Base-by-base conservation (phyloP, 2,888 invertebrate species). In the Diachrysia chrysitis region DNA sequence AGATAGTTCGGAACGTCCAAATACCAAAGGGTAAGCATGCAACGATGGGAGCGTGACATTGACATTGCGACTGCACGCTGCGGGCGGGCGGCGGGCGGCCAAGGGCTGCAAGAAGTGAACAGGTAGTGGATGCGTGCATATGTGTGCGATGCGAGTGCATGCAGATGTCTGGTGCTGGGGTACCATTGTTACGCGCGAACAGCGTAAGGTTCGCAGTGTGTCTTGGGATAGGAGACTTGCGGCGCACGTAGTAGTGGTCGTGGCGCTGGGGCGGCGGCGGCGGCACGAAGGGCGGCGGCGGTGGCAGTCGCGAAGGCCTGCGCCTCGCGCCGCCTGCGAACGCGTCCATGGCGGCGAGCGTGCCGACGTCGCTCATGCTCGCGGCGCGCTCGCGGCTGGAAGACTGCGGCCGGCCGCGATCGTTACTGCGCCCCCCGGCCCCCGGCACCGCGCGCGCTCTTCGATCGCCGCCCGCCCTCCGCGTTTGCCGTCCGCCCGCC, bases 351-450 rank as follows among this genome's bases (percentile, higher is more conserved):
- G 93, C 95, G 89, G 94, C 95, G 91, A 95, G 95, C 93, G 95
- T 95, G 90, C 94, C 95, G 87, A 95, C 95, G 93, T 94, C 94
- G 93, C 94, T 91, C 95, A 95, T 95, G 92, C 92, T 94, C 91
- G 89, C 94, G 88, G 87, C 91, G 89, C 92, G 92, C 96, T 96
- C 88, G 92, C 92, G 89, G 92, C 91, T 93, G 93, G 93, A 93
- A 93, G 91, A 94, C 94, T 93, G 94, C 92, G 93, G 89, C 92
- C 91, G 88, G 85, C 83, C 85, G 84, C 90, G 89, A 90, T 90
- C 90, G 88, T 92, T 91, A 90, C 90, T 87, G 83, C 89, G 87
- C 87, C 89, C 88, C 88, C 85, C 89, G 83, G 83, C 85, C 89
- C 88, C 89, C 72, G 84, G 84, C 87, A 78, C 93, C 93, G 93